These are phyloP conservation scores for Luperina nickerlii DNA, from an alignment of 2,888 invertebrate species.

Conservation along the genomic window DNA sequence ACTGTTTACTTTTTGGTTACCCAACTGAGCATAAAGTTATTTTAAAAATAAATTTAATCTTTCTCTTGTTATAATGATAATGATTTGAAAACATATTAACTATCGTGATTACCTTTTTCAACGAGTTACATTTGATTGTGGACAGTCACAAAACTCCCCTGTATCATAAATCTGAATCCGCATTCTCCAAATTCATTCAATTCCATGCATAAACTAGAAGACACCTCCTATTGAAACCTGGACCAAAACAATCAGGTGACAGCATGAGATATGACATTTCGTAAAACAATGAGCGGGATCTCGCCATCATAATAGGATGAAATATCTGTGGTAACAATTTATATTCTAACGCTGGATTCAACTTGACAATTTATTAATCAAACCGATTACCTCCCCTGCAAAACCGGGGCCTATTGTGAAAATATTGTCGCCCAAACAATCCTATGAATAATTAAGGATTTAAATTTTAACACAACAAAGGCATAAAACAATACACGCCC, in stretches of 20 bases:
- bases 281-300: constrained; percentile 89
- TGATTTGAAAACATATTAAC: neutral
- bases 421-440: constrained; percentile 89
- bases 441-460: constrained; percentile 90
- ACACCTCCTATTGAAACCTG: constrained; percentile 76
- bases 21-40: too few relatives aligned
- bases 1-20: neutral
- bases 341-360: constrained; percentile 89
- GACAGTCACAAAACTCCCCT: neutral
- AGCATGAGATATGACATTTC: constrained; percentile 89
- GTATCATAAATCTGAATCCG: constrained; percentile 44
- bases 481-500: constrained; percentile 89
- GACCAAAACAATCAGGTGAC: constrained; percentile 88
- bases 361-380: constrained; percentile 91
- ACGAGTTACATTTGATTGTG: neutral
- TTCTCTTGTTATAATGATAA: neutral
- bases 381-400: constrained; percentile 89
- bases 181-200: constrained; percentile 68
- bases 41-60: neutral
- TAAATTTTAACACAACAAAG: constrained; percentile 89
- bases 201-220: constrained; percentile 70
- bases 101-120: neutral
- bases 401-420: constrained; percentile 88
- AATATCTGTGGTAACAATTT: constrained; percentile 90
- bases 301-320: constrained; percentile 88